A percentile compares a stretch with the other conserved stretches of the same genome.
Evolutionary conservation across 2,888 invertebrate genomes (phyloP).

Genomic region (Troglohyphantes excavatus): DNA sequence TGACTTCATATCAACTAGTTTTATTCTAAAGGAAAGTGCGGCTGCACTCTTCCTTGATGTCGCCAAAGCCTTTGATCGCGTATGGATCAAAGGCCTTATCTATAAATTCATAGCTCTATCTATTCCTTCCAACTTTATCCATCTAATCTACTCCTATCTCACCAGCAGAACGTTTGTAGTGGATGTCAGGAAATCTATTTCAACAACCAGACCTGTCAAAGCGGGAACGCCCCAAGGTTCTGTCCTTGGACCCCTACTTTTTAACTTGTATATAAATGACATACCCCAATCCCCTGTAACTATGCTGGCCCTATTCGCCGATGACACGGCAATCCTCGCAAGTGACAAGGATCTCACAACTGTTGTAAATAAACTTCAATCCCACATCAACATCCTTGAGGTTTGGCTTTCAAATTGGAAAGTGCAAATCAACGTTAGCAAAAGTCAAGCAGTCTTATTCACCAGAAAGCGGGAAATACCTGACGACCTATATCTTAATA

Average conservation of each 20-base stretch:
- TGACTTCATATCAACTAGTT: not conserved
- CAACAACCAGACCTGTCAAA: accelerated
- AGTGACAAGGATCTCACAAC: no score
- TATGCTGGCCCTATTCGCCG: not conserved
- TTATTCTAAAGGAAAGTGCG: not conserved
- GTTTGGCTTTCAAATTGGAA: not conserved
- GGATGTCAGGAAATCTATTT: not conserved
- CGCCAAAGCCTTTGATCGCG: not conserved
- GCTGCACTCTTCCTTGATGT: not conserved
- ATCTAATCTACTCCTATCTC: not conserved
- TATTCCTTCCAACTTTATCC: not conserved
- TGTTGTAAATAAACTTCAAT: not conserved
- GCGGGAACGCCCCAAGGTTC: not conserved
- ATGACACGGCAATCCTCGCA: not conserved
- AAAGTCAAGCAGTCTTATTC: not conserved
- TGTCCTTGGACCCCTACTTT: not conserved
- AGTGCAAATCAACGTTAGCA: not conserved
- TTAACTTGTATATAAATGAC: not conserved
- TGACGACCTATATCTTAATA: not conserved
- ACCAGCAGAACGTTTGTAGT: not conserved
- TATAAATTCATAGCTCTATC: not conserved
- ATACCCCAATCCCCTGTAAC: not conserved
- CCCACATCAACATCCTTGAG: not conserved
- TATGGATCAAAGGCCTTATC: not conserved
- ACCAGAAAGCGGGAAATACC: no score